Evolutionary conservation across 2,888 invertebrate genomes (phyloP).

Genomic region (Pseudococcus jackbeardsleyi): DNA sequence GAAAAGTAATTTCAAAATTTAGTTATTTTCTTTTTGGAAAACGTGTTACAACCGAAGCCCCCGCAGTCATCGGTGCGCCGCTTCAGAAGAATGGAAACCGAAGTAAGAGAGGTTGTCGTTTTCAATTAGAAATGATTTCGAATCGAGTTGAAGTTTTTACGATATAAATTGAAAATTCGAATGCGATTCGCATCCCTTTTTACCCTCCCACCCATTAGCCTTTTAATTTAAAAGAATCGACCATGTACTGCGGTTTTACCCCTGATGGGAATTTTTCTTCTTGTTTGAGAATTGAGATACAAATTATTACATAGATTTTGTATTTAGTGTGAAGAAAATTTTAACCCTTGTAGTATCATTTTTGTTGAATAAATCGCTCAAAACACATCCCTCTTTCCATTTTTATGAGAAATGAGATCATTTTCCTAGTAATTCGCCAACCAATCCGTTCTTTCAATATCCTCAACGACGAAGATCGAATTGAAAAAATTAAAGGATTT

Average conservation of each 20-base stretch:
- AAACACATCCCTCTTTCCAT: too few species aligned
- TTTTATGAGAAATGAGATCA: neutral
- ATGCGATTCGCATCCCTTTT: neutral
- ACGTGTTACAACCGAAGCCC: neutral
- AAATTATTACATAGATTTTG: too few species aligned
- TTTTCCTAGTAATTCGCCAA: neutral
- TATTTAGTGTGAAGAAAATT: too few species aligned
- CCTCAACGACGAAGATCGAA: neutral
- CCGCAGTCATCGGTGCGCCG: neutral
- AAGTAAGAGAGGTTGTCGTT: conserved; percentile 27
- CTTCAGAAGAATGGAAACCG: neutral
- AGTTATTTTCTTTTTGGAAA: conserved; percentile 31
- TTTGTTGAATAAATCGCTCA: neutral
- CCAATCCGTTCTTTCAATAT: neutral
- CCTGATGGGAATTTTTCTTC: neutral
- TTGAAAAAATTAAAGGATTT: conserved; percentile 4
- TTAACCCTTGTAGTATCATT: too few species aligned
- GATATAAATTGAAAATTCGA: conserved; percentile 9
- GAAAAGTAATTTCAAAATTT: conserved; percentile 23
- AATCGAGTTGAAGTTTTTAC: conserved; percentile 11
- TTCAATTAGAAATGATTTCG: conserved; percentile 17
- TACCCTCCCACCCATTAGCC: neutral
- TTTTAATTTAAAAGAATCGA: neutral
- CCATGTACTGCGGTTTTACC: neutral
- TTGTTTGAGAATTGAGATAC: neutral